A percentile compares a stretch with the other conserved stretches of the same genome.
Evolutionary conservation across 2,797 vertebrate genomes (phyloP).

Genomic region (Myotis myotis): DNA sequence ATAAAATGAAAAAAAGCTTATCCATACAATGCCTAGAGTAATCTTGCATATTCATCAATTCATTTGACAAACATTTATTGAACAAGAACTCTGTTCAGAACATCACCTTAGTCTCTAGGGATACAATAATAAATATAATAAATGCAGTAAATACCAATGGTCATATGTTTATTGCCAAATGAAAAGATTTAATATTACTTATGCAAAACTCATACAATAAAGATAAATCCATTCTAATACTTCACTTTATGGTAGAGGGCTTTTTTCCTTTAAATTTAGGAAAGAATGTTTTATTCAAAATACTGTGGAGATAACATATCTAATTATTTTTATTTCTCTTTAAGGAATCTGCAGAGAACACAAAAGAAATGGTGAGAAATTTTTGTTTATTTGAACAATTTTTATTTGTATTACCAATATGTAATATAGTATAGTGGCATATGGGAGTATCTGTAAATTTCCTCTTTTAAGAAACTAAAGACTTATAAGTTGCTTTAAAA

Average conservation of each 20-base stretch:
- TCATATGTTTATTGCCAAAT: not conserved
- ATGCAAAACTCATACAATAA: not conserved
- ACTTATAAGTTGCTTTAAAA: not conserved
- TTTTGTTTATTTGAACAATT: not conserved
- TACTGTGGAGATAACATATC: not conserved
- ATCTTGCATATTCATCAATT: not conserved
- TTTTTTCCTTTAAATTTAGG: not conserved
- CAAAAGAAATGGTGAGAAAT: constrained; percentile 30
- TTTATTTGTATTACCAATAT: not conserved
- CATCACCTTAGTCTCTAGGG: not conserved
- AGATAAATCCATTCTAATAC: not conserved
- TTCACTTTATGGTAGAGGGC: not conserved
- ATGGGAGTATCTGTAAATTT: not conserved
- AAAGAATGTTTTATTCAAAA: not conserved
- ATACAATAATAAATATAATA: not conserved
- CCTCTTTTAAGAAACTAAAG: not conserved
- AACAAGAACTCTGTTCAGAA: not conserved
- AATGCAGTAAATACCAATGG: not conserved
- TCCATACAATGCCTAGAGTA: not conserved
- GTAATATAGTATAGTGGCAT: not conserved
- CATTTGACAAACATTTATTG: not conserved
- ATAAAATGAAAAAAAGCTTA: not conserved
- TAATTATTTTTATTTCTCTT: constrained; percentile 38
- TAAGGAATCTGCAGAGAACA: constrained; percentile 11
- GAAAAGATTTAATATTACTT: not conserved